phyloP scores from a whole-genome alignment of 2,113 vertebrate genomes.

The Alaudala cheleensis region DNA sequence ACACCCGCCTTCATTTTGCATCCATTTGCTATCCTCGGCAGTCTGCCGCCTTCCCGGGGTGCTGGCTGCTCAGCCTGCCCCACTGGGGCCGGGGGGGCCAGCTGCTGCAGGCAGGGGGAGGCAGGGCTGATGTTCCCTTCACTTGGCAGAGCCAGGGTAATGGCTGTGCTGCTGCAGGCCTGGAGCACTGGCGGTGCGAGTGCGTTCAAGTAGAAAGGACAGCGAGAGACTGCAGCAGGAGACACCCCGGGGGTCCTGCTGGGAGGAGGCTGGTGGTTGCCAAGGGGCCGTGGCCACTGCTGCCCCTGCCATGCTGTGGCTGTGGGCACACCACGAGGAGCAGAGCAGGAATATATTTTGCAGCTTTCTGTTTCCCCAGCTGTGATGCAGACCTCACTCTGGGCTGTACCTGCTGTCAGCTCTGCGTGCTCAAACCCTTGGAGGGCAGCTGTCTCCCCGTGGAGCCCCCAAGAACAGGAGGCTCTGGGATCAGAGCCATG shows the following conservation, averaged over 20 bases:
- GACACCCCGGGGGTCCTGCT: neutral
- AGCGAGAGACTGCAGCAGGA: neutral
- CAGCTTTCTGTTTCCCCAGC: neutral
- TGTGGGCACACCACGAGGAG: neutral
- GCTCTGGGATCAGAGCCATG: neutral
- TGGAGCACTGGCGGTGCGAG: neutral
- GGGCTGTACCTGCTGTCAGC: neutral
- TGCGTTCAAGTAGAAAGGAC: neutral
- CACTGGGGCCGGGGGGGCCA: neutral
- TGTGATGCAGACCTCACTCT: neutral
- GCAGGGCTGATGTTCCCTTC: neutral
- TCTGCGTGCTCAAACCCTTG: neutral
- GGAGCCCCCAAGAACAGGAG: neutral
- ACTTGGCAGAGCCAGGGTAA: neutral
- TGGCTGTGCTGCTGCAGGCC: slow-evolving; percentile 2
- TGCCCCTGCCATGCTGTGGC: rapidly evolving
- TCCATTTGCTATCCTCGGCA: slow-evolving; percentile 13
- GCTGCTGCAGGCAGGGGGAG: slow-evolving; percentile 9
- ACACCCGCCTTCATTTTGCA: neutral
- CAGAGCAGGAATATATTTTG: neutral
- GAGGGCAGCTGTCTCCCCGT: neutral
- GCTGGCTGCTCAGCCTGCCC: neutral
- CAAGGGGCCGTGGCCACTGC: rapidly evolving
- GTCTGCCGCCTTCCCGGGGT: neutral
- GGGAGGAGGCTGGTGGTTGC: neutral